phyloP scores from a whole-genome alignment of 2,797 vertebrate genomes.

The Chiroxiphia lanceolata region DNA sequence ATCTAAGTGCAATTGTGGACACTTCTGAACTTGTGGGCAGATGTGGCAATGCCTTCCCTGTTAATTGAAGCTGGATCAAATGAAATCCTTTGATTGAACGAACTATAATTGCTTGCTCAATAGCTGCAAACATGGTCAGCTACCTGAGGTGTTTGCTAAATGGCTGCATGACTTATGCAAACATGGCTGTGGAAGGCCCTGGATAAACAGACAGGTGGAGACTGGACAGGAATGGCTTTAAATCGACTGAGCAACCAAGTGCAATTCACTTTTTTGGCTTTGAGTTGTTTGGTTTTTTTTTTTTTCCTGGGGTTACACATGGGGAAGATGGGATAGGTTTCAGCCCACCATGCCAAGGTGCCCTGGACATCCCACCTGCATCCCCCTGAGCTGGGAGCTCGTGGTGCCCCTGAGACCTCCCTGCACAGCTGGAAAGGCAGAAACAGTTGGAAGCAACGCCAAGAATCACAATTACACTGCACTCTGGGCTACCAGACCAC shows the following conservation, averaged over 20 bases:
- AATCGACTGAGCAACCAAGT: neutral
- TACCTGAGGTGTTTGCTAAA: conserved; percentile 18
- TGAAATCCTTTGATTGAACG: conserved; percentile 40
- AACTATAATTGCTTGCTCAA: conserved; percentile 10
- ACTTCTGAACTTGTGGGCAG: conserved; percentile 52
- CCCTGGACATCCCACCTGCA: too few relatives aligned
- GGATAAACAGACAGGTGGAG: neutral
- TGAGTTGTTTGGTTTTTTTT: rapidly evolving
- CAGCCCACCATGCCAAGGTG: neutral
- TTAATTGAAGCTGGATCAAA: conserved; percentile 59
- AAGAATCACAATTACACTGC: neutral
- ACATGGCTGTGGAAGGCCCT: neutral
- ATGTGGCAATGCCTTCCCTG: conserved; percentile 18
- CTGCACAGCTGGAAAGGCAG: neutral
- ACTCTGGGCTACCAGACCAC: rapidly evolving
- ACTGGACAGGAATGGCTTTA: neutral
- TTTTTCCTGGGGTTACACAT: neutral
- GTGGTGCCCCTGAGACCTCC: neutral
- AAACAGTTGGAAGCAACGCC: neutral
- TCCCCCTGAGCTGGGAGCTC: neutral
- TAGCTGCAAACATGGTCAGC: conserved; percentile 14
- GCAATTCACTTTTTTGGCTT: neutral
- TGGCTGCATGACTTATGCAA: neutral
- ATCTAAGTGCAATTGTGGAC: conserved; percentile 16
- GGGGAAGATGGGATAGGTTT: neutral